Evolutionary conservation across 1,140 invertebrate genomes (phyloP).

Genomic region (Danaus plexippus): DNA sequence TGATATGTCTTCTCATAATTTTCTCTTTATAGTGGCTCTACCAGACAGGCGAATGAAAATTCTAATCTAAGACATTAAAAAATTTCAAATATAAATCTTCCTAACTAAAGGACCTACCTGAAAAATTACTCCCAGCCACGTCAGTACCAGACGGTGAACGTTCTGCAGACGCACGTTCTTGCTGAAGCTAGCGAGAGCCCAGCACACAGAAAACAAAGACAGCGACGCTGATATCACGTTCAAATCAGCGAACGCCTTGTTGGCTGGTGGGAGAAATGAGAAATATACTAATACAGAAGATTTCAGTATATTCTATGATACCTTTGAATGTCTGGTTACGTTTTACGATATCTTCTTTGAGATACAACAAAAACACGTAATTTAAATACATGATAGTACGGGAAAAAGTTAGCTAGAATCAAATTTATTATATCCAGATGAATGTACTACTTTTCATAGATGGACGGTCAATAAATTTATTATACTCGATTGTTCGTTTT

Average conservation of each 20-base stretch:
- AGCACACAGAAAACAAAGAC: conserved; percentile 89
- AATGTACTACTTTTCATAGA: too few species aligned
- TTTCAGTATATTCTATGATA: background rate
- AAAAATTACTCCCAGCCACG: conserved; percentile 91
- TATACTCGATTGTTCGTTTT: too few species aligned
- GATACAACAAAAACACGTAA: too few species aligned
- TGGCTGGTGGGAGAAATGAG: conserved; percentile 32
- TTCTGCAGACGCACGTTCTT: conserved; percentile 88
- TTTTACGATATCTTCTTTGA: too few species aligned
- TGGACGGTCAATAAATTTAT: too few species aligned
- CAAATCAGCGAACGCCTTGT: conserved; percentile 79
- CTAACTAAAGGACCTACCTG: conserved; percentile 63
- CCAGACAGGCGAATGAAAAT: too few species aligned
- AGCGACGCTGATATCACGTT: conserved; percentile 86
- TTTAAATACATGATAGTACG: too few species aligned
- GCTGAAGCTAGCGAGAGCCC: conserved; percentile 92
- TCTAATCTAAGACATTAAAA: background rate
- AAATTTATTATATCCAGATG: too few species aligned
- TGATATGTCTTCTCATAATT: too few species aligned
- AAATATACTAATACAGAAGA: conserved; percentile 4
- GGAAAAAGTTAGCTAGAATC: too few species aligned
- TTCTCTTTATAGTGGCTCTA: too few species aligned
- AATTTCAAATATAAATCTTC: background rate
- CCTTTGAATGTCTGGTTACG: too few species aligned
- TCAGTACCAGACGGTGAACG: conserved; percentile 86